These are phyloP conservation scores for Catharus bicknelli DNA, from an alignment of 2,113 vertebrate genomes.

Conservation along the genomic window DNA sequence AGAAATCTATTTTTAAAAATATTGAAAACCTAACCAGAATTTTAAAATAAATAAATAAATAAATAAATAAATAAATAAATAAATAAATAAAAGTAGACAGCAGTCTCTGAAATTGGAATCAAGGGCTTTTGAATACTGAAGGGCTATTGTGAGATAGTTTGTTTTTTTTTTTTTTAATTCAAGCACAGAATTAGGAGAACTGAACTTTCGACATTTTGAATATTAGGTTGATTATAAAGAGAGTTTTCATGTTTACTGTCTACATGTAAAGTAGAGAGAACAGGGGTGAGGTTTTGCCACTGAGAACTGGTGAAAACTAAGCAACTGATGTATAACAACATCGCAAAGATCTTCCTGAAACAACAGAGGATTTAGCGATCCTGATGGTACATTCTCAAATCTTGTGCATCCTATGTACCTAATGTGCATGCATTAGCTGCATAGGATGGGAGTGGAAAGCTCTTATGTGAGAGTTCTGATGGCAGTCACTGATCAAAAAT, in stretches of 20 bases:
- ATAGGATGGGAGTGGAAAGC: fast-evolving
- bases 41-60: not conserved
- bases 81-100: not conserved
- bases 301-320: not conserved
- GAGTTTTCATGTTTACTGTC: not conserved
- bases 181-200: not conserved
- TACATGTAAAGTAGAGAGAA: not conserved
- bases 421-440: not conserved
- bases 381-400: not conserved
- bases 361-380: not conserved
- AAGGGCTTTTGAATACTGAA: not conserved
- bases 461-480: not conserved
- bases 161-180: not conserved
- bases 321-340: not conserved
- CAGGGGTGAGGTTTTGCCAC: not conserved
- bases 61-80: not conserved
- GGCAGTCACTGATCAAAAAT: not conserved
- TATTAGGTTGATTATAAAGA: not conserved
- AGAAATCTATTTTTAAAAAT: not conserved
- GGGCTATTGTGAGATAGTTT: not conserved
- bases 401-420: not conserved
- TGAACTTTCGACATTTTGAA: conserved; percentile 7
- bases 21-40: not conserved
- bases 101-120: not conserved
- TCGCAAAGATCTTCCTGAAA: not conserved